phyloP scores from a whole-genome alignment of 2,797 vertebrate genomes.

The Garrulus glandarius region DNA sequence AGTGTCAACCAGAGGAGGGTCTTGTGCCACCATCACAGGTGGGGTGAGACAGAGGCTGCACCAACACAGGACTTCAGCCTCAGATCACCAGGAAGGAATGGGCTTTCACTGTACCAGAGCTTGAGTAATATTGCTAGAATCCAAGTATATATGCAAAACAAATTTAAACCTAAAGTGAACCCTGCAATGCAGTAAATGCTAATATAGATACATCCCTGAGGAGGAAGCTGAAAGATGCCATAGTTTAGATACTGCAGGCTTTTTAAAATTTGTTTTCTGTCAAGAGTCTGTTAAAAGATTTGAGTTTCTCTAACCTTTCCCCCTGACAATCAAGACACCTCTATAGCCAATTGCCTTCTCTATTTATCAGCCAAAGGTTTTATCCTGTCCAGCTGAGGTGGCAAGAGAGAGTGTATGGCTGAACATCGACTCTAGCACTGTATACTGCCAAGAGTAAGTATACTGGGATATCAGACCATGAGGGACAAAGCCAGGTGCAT shows the following conservation, averaged over 20 bases:
- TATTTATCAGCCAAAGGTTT: neutral
- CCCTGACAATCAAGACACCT: neutral
- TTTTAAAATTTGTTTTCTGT: neutral
- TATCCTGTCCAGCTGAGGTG: neutral
- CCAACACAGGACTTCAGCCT: neutral
- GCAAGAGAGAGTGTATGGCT: neutral
- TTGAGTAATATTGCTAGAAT: neutral
- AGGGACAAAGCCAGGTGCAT: neutral
- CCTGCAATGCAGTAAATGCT: slow-evolving; percentile 41
- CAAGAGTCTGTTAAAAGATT: neutral
- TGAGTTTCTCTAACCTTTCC: neutral
- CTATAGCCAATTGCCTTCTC: neutral
- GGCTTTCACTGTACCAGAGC: neutral
- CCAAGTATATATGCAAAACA: neutral
- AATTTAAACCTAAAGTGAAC: neutral
- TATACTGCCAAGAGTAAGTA: neutral
- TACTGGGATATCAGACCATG: neutral
- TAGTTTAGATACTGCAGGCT: neutral
- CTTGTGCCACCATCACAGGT: neutral
- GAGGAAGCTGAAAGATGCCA: neutral
- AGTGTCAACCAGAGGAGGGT: neutral
- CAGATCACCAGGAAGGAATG: neutral
- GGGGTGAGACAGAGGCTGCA: neutral
- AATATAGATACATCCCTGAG: neutral
- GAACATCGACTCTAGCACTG: neutral